A percentile compares a stretch with the other conserved stretches of the same genome.
Conservation (phyloP, 2,888 invertebrate genomes). For the Ochropleura plecta region DNA sequence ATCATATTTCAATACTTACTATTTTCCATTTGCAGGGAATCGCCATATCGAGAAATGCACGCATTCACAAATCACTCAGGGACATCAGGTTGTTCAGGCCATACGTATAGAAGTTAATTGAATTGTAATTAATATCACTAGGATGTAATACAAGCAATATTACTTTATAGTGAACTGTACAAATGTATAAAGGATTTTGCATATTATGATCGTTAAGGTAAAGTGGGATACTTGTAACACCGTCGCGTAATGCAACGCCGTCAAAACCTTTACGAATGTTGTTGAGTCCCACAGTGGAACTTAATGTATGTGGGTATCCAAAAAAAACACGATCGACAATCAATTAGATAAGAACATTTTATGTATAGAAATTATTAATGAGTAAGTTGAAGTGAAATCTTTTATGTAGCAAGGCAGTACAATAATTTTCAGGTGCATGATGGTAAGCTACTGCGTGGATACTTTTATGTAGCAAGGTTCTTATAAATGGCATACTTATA, state of each 20-base stretch:
- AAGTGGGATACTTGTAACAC: constrained; percentile 71
- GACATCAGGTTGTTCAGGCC: constrained; percentile 87
- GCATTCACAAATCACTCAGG: constrained; percentile 86
- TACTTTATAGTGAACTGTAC: constrained; percentile 80
- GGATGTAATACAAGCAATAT: constrained; percentile 88
- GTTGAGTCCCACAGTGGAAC: no score
- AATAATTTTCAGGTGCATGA: not conserved
- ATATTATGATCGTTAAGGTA: constrained; percentile 73
- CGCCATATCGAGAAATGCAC: constrained; percentile 85
- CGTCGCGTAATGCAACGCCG: constrained; percentile 62
- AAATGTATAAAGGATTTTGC: constrained; percentile 83
- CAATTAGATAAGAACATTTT: not conserved
- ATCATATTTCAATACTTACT: not conserved
- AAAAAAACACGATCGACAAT: no score
- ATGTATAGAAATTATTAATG: not conserved
- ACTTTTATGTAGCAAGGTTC: not conserved
- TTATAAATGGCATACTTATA: not conserved
- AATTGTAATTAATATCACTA: constrained; percentile 84
- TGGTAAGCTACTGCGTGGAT: not conserved
- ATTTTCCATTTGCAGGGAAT: constrained; percentile 80
- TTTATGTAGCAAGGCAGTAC: not conserved
- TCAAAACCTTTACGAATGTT: no score
- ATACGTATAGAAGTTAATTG: constrained; percentile 86
- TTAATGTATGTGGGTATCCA: no score
- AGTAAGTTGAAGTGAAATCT: not conserved